Conservation (phyloP, 2,797 vertebrate genomes). For the Hipposideros larvatus region DNA sequence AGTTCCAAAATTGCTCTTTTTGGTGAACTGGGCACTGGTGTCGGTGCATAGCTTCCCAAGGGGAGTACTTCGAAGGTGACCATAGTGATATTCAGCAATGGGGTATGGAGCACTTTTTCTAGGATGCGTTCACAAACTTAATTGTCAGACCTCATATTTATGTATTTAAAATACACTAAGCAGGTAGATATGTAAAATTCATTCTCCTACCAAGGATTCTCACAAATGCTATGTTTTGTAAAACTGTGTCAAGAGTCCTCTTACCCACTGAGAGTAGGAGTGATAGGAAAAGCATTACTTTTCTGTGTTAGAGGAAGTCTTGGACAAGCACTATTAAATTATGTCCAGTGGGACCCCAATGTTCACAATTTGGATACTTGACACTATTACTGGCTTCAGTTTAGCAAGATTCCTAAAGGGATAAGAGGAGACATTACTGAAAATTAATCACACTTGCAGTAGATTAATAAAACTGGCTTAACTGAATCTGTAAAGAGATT, state of each 20-base stretch:
- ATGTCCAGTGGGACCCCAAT: background rate
- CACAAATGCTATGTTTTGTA: background rate
- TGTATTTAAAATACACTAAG: conserved; percentile 7
- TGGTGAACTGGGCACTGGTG: too few species aligned
- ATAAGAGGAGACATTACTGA: background rate
- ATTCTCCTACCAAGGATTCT: background rate
- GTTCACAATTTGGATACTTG: conserved; percentile 6
- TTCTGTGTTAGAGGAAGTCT: background rate
- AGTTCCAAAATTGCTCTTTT: too few species aligned
- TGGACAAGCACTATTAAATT: background rate
- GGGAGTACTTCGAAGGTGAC: too few species aligned
- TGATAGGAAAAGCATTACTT: background rate
- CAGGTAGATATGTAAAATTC: background rate
- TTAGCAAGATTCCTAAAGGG: conserved; percentile 37
- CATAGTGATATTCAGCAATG: too few species aligned
- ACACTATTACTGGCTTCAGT: background rate
- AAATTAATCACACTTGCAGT: conserved; percentile 64
- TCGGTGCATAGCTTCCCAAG: too few species aligned
- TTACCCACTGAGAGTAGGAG: background rate
- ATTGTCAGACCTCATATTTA: background rate
- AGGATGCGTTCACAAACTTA: too few species aligned
- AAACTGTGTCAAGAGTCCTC: background rate
- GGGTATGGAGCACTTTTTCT: too few species aligned
- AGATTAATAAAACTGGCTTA: conserved; percentile 52
- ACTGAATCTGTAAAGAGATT: conserved; percentile 36